These are phyloP conservation scores for Colossoma macropomum DNA, from an alignment of 2,113 vertebrate species.

Conservation along the genomic window DNA sequence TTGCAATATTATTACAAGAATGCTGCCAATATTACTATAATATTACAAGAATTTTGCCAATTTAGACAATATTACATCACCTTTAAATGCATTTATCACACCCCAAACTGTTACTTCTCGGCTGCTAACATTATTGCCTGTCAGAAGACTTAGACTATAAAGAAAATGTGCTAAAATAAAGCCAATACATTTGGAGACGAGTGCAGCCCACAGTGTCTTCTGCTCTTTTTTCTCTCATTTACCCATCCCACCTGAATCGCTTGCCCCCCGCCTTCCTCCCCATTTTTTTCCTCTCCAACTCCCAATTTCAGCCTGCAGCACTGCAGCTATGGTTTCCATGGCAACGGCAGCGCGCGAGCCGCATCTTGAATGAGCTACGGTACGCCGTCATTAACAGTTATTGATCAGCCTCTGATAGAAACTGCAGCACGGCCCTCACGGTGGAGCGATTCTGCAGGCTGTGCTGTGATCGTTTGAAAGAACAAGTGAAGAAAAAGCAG, in stretches of 20 bases:
- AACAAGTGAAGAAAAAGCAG: neutral
- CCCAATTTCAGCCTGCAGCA: conserved; percentile 79
- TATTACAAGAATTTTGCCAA: too few species aligned
- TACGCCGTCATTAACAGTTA: conserved; percentile 67
- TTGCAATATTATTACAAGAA: too few species aligned
- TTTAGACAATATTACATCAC: too few species aligned
- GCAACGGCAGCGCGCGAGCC: conserved; percentile 78
- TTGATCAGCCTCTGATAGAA: conserved; percentile 57
- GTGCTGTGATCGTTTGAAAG: neutral
- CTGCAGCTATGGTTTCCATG: conserved; percentile 81
- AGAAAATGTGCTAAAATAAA: neutral
- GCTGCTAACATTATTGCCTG: neutral
- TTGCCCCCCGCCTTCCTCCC: neutral
- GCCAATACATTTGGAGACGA: neutral
- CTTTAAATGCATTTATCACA: too few species aligned
- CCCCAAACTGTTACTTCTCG: neutral
- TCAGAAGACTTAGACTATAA: neutral
- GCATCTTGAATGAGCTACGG: conserved; percentile 69
- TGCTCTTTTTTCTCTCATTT: neutral
- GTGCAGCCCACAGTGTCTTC: neutral
- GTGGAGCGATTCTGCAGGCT: neutral
- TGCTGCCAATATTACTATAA: too few species aligned
- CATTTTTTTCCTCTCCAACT: conserved; percentile 60
- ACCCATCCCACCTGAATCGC: conserved; percentile 42
- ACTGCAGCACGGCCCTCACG: conserved; percentile 28